These are phyloP conservation scores for Cercocebus atys DNA, from an alignment of 2,113 vertebrate genomes.

Conservation along the genomic window DNA sequence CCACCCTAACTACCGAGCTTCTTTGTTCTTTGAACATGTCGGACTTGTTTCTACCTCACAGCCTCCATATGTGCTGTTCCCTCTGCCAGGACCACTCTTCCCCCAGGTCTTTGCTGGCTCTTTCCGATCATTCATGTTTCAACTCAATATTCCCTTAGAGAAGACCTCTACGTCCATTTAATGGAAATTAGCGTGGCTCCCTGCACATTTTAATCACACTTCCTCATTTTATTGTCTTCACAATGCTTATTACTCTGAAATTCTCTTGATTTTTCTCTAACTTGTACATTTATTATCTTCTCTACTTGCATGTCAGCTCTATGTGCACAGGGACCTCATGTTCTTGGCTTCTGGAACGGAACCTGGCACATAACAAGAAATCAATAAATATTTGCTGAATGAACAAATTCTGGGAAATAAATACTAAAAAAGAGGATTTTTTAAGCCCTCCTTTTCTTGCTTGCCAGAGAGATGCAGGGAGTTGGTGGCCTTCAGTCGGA, in stretches of 20 bases:
- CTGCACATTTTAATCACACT: not conserved
- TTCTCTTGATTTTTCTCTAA: not conserved
- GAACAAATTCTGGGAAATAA: slow-evolving; percentile 42
- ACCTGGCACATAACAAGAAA: not conserved
- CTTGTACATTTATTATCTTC: not conserved
- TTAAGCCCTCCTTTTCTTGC: not conserved
- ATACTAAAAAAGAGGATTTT: not conserved
- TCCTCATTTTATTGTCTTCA: not conserved
- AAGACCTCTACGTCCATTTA: not conserved
- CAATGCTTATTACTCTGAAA: not conserved
- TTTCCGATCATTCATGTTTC: not conserved
- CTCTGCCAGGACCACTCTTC: not conserved
- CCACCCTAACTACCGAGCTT: not conserved
- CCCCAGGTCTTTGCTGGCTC: not conserved
- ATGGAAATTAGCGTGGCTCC: not conserved
- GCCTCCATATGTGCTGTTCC: not conserved
- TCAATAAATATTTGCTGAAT: slow-evolving; percentile 13
- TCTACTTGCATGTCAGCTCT: not conserved
- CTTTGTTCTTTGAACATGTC: not conserved
- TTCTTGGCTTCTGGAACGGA: not conserved
- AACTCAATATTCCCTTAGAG: not conserved
- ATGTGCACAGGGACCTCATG: not conserved
- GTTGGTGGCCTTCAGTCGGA: not conserved
- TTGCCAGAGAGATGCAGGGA: not conserved
- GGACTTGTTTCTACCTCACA: not conserved